These are phyloP conservation scores for Dendrocopos noguchii DNA, from an alignment of 2,113 vertebrate species.

Conservation along the genomic window DNA sequence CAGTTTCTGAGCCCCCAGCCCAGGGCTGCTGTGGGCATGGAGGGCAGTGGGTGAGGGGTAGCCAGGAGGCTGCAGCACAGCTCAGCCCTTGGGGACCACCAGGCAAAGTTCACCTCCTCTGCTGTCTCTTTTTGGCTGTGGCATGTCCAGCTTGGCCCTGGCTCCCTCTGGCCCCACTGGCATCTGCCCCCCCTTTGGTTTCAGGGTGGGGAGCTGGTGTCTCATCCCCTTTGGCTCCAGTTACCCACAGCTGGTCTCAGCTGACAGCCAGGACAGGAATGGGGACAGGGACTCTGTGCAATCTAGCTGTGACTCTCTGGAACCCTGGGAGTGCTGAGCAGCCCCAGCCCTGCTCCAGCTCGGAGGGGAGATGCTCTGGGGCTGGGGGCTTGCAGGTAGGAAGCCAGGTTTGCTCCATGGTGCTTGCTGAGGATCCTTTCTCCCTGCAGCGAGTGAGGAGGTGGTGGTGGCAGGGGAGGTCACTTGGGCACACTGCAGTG, in stretches of 20 bases:
- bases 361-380: neutral
- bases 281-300: neutral
- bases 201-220: neutral
- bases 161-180: neutral
- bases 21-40: neutral
- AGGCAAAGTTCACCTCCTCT: neutral
- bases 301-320: neutral
- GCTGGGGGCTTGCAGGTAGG: neutral
- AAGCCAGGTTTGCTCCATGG: neutral
- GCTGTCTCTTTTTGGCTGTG: neutral
- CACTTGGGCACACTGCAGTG: fast-evolving
- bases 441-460: neutral
- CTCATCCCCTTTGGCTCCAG: neutral
- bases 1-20: neutral
- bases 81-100: neutral
- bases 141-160: neutral
- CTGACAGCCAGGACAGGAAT: neutral
- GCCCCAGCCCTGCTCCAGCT: neutral
- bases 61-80: fast-evolving
- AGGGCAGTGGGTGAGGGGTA: neutral
- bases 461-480: neutral
- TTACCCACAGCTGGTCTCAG: neutral
- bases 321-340: neutral
- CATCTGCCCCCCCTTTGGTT: neutral
- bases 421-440: neutral